Percentiles rank a stretch among this genome's conserved stretches.
Conservation (phyloP, 1,140 invertebrate species). For the Ridgeia piscesae region DNA sequence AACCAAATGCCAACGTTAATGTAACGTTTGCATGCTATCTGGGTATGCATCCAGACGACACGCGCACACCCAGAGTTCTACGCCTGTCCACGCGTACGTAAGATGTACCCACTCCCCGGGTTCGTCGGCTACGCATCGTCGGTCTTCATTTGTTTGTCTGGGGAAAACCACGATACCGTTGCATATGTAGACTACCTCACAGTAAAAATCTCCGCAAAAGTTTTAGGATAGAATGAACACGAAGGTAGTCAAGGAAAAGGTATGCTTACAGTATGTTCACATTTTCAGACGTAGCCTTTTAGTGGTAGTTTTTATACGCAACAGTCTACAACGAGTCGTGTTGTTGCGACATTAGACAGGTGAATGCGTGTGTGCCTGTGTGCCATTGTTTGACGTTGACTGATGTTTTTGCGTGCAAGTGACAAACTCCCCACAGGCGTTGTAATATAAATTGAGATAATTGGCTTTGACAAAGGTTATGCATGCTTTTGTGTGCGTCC, state of each 20-base stretch:
- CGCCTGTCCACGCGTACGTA: background rate
- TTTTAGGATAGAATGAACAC: background rate
- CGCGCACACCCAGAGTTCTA: background rate
- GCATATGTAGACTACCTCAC: background rate
- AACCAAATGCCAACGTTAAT: too few species aligned
- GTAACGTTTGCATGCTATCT: too few species aligned
- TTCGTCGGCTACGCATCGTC: background rate
- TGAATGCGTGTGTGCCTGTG: background rate
- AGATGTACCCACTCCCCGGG: too few species aligned
- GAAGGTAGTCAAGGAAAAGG: background rate
- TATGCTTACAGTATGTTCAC: background rate
- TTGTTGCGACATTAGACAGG: background rate
- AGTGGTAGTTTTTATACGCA: background rate
- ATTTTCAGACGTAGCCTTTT: background rate
- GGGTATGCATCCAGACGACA: too few species aligned
- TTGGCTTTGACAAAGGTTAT: background rate
- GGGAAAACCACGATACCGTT: background rate
- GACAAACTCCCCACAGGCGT: background rate
- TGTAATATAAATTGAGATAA: background rate
- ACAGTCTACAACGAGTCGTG: background rate
- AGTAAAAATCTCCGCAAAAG: background rate
- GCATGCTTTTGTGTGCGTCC: background rate
- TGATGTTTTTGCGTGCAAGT: background rate
- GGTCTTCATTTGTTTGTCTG: background rate
- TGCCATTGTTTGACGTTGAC: background rate